Conservation (phyloP, 2,113 vertebrate species). For the Carassius auratus region DNA sequence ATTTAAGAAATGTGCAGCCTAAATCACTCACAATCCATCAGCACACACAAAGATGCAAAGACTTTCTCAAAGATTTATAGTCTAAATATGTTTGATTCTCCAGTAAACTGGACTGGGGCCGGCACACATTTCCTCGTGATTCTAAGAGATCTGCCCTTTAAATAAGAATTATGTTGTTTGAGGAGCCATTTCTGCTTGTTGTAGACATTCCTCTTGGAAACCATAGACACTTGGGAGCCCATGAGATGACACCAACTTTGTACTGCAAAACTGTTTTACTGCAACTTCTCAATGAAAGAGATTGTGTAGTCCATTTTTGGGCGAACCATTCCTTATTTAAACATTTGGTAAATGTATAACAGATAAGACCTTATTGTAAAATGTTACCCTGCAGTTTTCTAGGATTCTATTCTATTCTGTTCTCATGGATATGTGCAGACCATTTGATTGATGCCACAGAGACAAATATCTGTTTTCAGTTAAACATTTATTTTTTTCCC, state of each 20-base stretch:
- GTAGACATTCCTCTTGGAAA: constrained; percentile 52
- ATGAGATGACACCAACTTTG: constrained; percentile 41
- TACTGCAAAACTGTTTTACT: neutral
- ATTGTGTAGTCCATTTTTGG: neutral
- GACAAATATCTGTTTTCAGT: constrained; percentile 42
- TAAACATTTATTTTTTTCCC: constrained; percentile 6
- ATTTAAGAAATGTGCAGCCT: neutral
- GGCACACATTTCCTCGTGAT: constrained; percentile 6
- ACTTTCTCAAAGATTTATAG: neutral
- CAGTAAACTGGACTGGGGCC: neutral
- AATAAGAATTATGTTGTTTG: constrained; percentile 25
- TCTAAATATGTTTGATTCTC: neutral
- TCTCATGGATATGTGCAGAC: neutral
- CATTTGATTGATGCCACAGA: constrained; percentile 25
- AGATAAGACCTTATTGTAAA: neutral
- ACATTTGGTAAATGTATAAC: neutral
- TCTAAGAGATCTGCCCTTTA: constrained; percentile 37
- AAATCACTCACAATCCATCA: neutral
- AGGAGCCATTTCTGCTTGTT: constrained; percentile 1
- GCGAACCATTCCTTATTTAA: neutral
- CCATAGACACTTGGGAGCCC: constrained; percentile 46
- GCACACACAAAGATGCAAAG: constrained; percentile 28
- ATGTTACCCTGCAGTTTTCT: neutral
- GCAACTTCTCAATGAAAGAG: too few species aligned
- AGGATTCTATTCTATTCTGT: neutral